Conservation (phyloP, 2,888 invertebrate species). For the Lycophotia porphyrea region DNA sequence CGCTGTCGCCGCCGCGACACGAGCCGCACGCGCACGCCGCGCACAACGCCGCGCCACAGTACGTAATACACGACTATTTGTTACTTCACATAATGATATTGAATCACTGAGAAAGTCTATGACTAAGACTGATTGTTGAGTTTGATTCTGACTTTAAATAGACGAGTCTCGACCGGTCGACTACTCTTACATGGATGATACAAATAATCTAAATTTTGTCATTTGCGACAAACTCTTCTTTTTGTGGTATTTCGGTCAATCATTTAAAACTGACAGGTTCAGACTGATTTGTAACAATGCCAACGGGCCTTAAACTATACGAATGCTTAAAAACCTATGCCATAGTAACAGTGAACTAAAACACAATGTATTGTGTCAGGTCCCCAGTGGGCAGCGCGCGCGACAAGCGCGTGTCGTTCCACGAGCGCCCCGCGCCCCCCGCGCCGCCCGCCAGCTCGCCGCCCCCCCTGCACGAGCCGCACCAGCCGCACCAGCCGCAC, state of each 20-base stretch:
- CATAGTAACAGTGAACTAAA: neutral
- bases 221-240: neutral
- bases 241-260: neutral
- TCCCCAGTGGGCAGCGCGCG: slow-evolving; percentile 78
- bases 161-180: too few species aligned
- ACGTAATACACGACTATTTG: slow-evolving; percentile 43
- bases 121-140: neutral
- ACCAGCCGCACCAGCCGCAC: slow-evolving; percentile 47
- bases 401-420: slow-evolving; percentile 94
- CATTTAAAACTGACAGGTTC: neutral
- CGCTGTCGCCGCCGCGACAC: slow-evolving; percentile 75
- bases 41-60: slow-evolving; percentile 76
- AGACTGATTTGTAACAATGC: neutral
- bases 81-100: neutral
- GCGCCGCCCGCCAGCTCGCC: slow-evolving; percentile 63
- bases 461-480: slow-evolving; percentile 71
- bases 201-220: neutral
- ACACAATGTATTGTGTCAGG: slow-evolving; percentile 58
- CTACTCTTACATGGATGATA: neutral
- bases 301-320: neutral
- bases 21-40: slow-evolving; percentile 45
- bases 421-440: slow-evolving; percentile 90
- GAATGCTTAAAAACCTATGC: neutral
- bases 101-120: neutral
- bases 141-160: neutral